Conservation (phyloP, 2,797 vertebrate genomes). For the Platyrinchus mystaceus region DNA sequence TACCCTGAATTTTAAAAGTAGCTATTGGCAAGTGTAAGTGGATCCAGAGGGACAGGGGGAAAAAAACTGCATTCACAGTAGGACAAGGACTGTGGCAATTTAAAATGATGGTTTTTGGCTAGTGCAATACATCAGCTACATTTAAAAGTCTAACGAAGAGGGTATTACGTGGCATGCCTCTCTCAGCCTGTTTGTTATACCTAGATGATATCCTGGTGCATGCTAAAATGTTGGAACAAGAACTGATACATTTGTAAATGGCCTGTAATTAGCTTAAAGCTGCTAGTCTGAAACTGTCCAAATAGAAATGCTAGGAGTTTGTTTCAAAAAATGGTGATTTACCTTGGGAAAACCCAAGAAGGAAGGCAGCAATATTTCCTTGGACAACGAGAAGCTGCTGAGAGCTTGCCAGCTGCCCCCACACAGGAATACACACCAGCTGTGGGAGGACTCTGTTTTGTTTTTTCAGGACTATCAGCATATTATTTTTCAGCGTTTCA, state of each 20-base stretch:
- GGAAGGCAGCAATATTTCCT: background rate
- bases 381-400: background rate
- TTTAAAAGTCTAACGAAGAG: conserved; percentile 55
- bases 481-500: background rate
- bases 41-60: background rate
- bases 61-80: background rate
- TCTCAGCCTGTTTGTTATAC: conserved; percentile 67
- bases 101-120: conserved; percentile 61
- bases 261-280: conserved; percentile 45
- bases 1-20: conserved; percentile 46
- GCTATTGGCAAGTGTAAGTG: conserved; percentile 43
- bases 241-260: conserved; percentile 48
- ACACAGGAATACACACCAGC: background rate
- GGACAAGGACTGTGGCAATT: conserved; percentile 67
- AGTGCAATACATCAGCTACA: conserved; percentile 27
- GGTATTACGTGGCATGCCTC: conserved; percentile 58
- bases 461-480: background rate
- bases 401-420: background rate
- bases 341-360: conserved; percentile 12
- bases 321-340: conserved; percentile 26
- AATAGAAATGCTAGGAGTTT: conserved; percentile 1
- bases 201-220: conserved; percentile 53
- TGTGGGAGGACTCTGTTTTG: background rate
- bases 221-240: conserved; percentile 53
- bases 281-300: conserved; percentile 10